Conservation (phyloP, 2,113 vertebrate genomes). For the Lota lota region DNA sequence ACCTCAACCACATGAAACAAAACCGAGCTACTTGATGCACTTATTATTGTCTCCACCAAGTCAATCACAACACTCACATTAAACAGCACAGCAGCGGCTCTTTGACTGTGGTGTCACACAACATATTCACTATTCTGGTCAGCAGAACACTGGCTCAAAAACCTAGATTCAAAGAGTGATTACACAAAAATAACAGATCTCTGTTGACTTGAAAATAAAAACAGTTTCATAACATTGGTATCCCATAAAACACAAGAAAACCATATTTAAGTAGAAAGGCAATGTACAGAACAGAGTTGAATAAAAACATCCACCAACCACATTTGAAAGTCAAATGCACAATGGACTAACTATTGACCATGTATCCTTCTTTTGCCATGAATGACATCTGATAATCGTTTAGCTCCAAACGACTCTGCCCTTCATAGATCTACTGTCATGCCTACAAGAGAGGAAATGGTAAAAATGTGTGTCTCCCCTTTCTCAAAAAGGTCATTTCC, state of each 20-base stretch:
- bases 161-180: conserved; percentile 48
- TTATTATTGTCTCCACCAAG: conserved; percentile 80
- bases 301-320: conserved; percentile 42
- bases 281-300: conserved; percentile 36
- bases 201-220: conserved; percentile 40
- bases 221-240: conserved; percentile 43
- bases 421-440: conserved; percentile 45
- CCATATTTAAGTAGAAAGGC: conserved; percentile 56
- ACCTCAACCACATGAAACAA: conserved; percentile 83
- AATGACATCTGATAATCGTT: conserved; percentile 38
- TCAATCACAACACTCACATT: conserved; percentile 88
- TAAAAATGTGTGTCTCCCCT: conserved; percentile 34
- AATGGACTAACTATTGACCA: conserved; percentile 44
- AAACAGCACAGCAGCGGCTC: conserved; percentile 86
- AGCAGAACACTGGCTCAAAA: conserved; percentile 67
- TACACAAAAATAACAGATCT: conserved; percentile 60
- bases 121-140: conserved; percentile 59
- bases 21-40: conserved; percentile 79
- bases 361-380: conserved; percentile 38
- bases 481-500: conserved; percentile 30
- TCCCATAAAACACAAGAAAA: conserved; percentile 54
- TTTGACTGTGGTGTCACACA: conserved; percentile 65
- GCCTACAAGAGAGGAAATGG: conserved; percentile 45
- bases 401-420: conserved; percentile 56
- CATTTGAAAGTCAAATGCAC: conserved; percentile 37